Evolutionary conservation across 2,888 invertebrate species (phyloP), one percentile per base, ranked within the genome.

Genomic region (Leptinotarsa rubiginosa): DNA sequence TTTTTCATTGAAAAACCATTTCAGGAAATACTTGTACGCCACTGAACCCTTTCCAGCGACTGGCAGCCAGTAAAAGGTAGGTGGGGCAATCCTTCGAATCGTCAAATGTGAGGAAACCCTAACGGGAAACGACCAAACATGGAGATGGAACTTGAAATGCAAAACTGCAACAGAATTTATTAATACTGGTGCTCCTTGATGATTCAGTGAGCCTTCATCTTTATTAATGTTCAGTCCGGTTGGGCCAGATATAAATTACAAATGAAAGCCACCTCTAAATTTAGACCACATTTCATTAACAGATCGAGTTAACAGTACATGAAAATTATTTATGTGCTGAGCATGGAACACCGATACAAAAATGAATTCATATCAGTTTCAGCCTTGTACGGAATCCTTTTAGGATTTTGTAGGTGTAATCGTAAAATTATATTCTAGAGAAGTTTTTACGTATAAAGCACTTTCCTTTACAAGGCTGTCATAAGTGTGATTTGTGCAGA

Each of bases 51-150:
- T 41, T 41, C 41, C 41, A 10, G 10, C 41, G 41, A 41, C 10
- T 41, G 41, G 41, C 41, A 41, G 41, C 41, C 41, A 41, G 62
- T 41, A 62, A 62, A 31, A 15, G 62, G 62, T 62, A 62, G 62
- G 41, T 62, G 62, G 41, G n/a, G 62, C 31, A 41, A 18, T 56
- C 56, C 56, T 56, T 56, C 56, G 62, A 62, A 52, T 31, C 47
- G 67, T 67, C 70, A 70, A 72, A 69, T 62, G 65, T 52, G 72
- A 79, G 79, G 76, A 77, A 80, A 78, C 77, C 75, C 76, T 79
- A 77, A 75, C 78, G 76, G 74, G 70, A 72, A 75, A 75, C 59
- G 73, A 64, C 77, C 78, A 78, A 79, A 80, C 77, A 80, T 76
- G 80, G 78, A 77, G 77, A 74, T 75, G 73, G 74, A 72, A 78